Percentiles rank a stretch among this genome's conserved stretches.
Evolutionary conservation across 2,888 invertebrate species (phyloP).

Genomic region (Aporophyla lueneburgensis): DNA sequence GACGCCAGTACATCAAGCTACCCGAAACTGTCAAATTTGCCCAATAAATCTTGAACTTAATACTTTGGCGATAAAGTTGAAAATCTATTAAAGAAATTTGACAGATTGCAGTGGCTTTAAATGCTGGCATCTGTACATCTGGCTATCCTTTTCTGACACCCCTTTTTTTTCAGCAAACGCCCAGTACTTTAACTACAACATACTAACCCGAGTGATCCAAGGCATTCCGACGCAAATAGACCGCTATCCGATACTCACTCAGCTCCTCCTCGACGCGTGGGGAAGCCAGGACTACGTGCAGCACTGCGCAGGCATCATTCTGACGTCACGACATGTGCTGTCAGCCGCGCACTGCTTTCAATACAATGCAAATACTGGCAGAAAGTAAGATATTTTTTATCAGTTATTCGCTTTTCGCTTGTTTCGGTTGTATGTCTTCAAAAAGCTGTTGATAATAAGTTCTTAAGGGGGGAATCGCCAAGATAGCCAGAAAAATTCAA

Average conservation of each 20-base stretch:
- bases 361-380: constrained; percentile 79
- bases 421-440: not conserved
- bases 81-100: no score
- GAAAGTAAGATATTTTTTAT: constrained; percentile 76
- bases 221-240: constrained; percentile 82
- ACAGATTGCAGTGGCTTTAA: no score
- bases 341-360: constrained; percentile 88
- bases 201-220: constrained; percentile 80
- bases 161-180: constrained; percentile 71
- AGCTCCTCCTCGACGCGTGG: constrained; percentile 83
- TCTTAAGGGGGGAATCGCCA: not conserved
- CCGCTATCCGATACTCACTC: constrained; percentile 83
- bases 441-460: not conserved
- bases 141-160: no score
- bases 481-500: no score
- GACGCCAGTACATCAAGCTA: no score
- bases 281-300: constrained; percentile 81
- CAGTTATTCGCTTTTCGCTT: not conserved
- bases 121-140: no score
- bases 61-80: no score
- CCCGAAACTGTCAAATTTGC: no score
- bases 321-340: constrained; percentile 84
- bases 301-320: constrained; percentile 85
- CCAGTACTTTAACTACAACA: constrained; percentile 64
- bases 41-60: no score